phyloP scores from a whole-genome alignment of 1,140 invertebrate species.

The Meloidogyne chitwoodi region DNA sequence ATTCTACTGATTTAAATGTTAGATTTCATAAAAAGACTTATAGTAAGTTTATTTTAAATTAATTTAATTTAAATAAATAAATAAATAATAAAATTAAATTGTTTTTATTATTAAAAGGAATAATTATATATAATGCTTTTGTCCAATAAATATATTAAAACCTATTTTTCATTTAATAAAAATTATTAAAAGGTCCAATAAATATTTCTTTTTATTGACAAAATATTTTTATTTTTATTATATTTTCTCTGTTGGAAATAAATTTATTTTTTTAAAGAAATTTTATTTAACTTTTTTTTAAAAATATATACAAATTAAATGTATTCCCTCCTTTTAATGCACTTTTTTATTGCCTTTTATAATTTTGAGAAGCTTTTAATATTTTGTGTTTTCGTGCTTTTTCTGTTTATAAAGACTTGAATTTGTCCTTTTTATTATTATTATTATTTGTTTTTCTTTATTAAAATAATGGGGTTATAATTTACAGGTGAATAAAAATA shows the following conservation, averaged over 20 bases:
- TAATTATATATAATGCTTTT: too few relatives aligned
- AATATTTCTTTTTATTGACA: not conserved
- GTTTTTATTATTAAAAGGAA: too few relatives aligned
- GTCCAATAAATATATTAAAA: too few relatives aligned
- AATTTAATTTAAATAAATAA: not conserved
- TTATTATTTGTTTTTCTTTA: not conserved
- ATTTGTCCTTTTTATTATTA: not conserved
- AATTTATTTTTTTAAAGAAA: not conserved
- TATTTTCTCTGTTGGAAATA: not conserved
- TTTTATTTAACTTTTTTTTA: not conserved
- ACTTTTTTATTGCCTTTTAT: not conserved
- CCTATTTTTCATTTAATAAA: too few relatives aligned
- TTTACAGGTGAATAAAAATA: too few relatives aligned
- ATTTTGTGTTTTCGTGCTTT: not conserved
- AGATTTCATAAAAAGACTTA: slow-evolving; percentile 12
- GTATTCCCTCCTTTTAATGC: not conserved
- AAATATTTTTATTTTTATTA: not conserved
- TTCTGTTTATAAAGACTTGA: not conserved
- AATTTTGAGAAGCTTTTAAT: not conserved
- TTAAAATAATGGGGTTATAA: too few relatives aligned
- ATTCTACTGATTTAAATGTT: not conserved
- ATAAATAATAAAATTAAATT: too few relatives aligned
- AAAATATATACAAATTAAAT: too few relatives aligned
- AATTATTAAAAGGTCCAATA: not conserved
- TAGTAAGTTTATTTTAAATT: not conserved